Evolutionary conservation across 2,797 vertebrate species (phyloP), one percentile per base, ranked within the genome.

Genomic region (Argyrosomus regius): DNA sequence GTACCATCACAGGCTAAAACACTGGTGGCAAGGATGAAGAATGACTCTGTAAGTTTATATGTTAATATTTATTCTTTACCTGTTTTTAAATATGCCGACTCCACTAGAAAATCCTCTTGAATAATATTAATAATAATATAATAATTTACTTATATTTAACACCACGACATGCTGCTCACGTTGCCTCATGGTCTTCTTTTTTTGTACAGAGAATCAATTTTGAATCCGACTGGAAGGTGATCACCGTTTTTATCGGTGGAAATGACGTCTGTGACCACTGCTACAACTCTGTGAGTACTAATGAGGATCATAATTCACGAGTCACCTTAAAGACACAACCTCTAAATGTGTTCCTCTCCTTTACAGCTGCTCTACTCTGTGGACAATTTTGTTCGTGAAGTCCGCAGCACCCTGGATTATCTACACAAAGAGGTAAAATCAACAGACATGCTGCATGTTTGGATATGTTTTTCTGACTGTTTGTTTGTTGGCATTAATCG

Each of bases 241-340:
- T 99, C 93, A 98, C 96, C 0, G 0, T 98, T 72, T 94, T 96
- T 16, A 95, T 98, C 7, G 97, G 98, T 71, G 88, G 88, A 81
- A 96, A 94, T 0, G 98, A 99, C 80, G 18, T 98, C 17, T 99
- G 98, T 80, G 95, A 95, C 74, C 92, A 94, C 84, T 99, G 98
- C 90, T 82, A 85, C 1, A 96, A 98, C 76, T 93, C 93, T 78
- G 98, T 99, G 88, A 97, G 96, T 96, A 77, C 12, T n/a, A 4
- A 35, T 14, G 3, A 53, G 48, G 22, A 78, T 17, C 16, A 26
- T 16, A 10, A 69, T 7, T 43, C 1, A 11, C 0, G 3, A 24
- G n/a, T 20, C 13, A 13, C 17, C 13, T 65, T 0, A 16, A 69
- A 50, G 17, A 22, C 20, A 59, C 5, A 14, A 31, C 0, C 3